phyloP scores from a whole-genome alignment of 1,140 invertebrate genomes.

The Drosophila setifemur region DNA sequence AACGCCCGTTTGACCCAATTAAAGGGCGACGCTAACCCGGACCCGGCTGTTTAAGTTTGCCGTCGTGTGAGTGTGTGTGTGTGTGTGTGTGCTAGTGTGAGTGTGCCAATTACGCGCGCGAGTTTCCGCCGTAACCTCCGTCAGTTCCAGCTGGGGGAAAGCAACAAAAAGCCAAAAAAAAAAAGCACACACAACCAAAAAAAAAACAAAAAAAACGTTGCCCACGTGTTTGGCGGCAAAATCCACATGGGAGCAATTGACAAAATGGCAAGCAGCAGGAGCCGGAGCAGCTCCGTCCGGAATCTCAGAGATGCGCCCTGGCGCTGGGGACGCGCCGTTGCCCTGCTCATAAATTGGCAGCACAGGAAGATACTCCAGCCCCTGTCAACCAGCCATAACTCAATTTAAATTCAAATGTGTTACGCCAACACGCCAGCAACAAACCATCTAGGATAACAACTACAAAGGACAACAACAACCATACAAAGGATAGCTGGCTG shows the following conservation, averaged over 20 bases:
- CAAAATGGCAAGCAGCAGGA: constrained; percentile 65
- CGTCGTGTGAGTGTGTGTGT: constrained; percentile 30
- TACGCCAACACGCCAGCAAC: constrained; percentile 5
- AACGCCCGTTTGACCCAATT: constrained; percentile 71
- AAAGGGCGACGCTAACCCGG: constrained; percentile 38
- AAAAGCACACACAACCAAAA: neutral
- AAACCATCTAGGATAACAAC: neutral
- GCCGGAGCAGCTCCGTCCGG: constrained; percentile 8
- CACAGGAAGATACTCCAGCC: constrained; percentile 48
- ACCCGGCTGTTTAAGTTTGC: constrained; percentile 18
- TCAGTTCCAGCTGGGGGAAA: too few relatives aligned
- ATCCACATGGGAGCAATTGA: constrained; percentile 78
- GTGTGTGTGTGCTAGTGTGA: constrained; percentile 57
- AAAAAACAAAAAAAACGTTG: neutral
- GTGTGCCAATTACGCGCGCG: constrained; percentile 78
- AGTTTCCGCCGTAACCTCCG: constrained; percentile 65
- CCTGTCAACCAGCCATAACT: constrained; percentile 55
- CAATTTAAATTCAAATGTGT: constrained; percentile 78
- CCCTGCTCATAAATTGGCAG: constrained; percentile 73
- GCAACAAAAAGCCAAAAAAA: too few relatives aligned
- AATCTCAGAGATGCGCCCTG: constrained; percentile 24
- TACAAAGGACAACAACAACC: neutral
- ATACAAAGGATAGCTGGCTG: neutral
- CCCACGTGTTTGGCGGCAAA: constrained; percentile 73
- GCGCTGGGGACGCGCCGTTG: constrained; percentile 50